Base-by-base conservation (phyloP, 2,797 vertebrate genomes). In the Catharus ustulatus region DNA sequence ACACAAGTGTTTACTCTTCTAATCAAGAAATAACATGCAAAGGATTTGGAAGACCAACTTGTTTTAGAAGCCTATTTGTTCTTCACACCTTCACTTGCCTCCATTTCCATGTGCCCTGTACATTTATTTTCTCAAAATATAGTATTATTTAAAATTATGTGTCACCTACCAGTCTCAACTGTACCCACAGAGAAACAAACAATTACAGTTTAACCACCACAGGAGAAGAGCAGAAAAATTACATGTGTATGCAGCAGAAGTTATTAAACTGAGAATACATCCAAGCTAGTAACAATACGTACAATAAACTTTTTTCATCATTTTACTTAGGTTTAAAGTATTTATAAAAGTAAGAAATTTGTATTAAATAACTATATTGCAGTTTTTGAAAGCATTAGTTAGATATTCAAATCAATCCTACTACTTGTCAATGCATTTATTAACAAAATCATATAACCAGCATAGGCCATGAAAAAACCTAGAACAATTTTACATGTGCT, bases 31-130 rank as follows among this genome's bases (percentile, higher is more conserved):
- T 15, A 3, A 52, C 6, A 62, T 0, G 0, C 13, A 59, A 72
- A 51, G 21, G 54, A 80, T 38, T 54, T 16, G 14, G 54, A 78
- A 72, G 24, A 84, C 0, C 0, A 3, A 48, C 16, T 5, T 68
- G 34, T 57, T 75, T 81, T 55, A 59, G 43, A 75, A 72, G 42
- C 34, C 76, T 38, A 84, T 58, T 26, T 81, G 52, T 10, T 93
- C 62, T 69, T 69, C 66, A 48, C 5, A 68, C n/a, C 16, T 85
- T 74, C 32, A 17, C 32, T 20, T 2, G 2, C 32, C 34, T 78
- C 58, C 32, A 26, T 40, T 76, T 49, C 40, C 46, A 23, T 26
- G 15, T 58, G 20, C 7, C 40, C 46, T 43, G 1, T 10, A 38
- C 34, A 13, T 80, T 48, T 40, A 26, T 45, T 84, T 80, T 78